A percentile compares a stretch with the other conserved stretches of the same genome.
These are phyloP conservation scores for Nibea albiflora DNA, from an alignment of 2,113 vertebrate genomes.

Conservation along the genomic window DNA sequence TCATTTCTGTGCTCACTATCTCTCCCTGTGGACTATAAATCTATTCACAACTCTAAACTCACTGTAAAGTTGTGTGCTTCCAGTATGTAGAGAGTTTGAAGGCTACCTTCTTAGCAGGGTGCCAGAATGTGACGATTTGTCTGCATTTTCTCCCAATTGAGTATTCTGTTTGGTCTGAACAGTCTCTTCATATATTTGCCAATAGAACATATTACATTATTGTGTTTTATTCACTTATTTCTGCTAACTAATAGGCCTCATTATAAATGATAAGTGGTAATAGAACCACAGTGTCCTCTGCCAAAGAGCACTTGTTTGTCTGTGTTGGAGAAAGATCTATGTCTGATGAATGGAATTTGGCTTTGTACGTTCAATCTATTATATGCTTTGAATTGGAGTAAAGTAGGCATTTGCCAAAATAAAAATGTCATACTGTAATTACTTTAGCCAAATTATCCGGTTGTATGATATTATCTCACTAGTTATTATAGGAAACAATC, in stretches of 20 bases:
- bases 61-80: slow-evolving; percentile 36
- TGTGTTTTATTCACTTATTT: slow-evolving; percentile 4
- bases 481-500: not conserved
- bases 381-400: slow-evolving; percentile 20
- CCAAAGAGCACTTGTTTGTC: slow-evolving; percentile 12
- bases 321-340: slow-evolving; percentile 23
- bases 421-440: not conserved
- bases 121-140: slow-evolving; percentile 34
- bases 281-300: not conserved
- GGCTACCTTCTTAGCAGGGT: slow-evolving; percentile 18
- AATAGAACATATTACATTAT: slow-evolving; percentile 8
- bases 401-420: slow-evolving; percentile 17
- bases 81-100: slow-evolving; percentile 25
- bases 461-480: slow-evolving; percentile 1
- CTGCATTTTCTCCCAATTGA: slow-evolving; percentile 29
- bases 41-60: slow-evolving; percentile 40
- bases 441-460: not conserved
- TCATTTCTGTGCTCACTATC: slow-evolving; percentile 13
- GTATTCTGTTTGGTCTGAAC: slow-evolving; percentile 26
- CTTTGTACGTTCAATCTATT: not conserved
- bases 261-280: not conserved
- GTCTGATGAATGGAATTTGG: slow-evolving; percentile 16
- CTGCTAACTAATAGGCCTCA: slow-evolving; percentile 4
- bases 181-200: slow-evolving; percentile 29
- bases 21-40: slow-evolving; percentile 34